These are phyloP conservation scores for Nasonia giraulti DNA, from an alignment of 1,140 invertebrate species.

Conservation along the genomic window DNA sequence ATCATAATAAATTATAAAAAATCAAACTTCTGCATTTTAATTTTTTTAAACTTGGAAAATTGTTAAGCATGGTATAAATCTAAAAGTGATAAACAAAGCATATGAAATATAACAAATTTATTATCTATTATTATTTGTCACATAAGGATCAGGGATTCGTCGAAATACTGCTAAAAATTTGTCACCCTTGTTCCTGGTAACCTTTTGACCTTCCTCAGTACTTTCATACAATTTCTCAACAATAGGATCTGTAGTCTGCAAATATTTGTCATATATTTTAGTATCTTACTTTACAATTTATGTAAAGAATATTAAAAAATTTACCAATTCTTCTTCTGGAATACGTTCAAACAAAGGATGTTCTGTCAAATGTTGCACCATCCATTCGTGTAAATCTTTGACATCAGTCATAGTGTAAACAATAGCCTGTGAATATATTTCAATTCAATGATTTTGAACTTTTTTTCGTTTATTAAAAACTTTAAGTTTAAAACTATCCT, in stretches of 20 bases:
- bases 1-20: conserved; percentile 14
- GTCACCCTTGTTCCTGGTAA: conserved; percentile 94
- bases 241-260: conserved; percentile 87
- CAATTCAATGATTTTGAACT: conserved; percentile 33
- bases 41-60: neutral
- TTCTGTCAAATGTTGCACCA: conserved; percentile 91
- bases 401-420: conserved; percentile 99
- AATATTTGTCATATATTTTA: conserved; percentile 37
- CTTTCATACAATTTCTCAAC: conserved; percentile 92
- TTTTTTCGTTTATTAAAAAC: neutral
- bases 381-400: conserved; percentile 97
- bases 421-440: conserved; percentile 80
- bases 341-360: conserved; percentile 94
- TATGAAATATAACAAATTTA: conserved; percentile 30
- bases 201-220: conserved; percentile 99
- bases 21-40: neutral
- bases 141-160: conserved; percentile 78
- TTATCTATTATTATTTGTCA: conserved; percentile 51
- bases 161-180: conserved; percentile 95
- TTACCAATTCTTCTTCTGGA: conserved; percentile 83
- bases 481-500: too few species aligned
- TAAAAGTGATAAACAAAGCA: neutral
- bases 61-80: neutral
- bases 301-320: conserved; percentile 50
- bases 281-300: neutral